A percentile compares a stretch with the other conserved stretches of the same genome.
These are phyloP conservation scores for Sinodicranocentrus sp. DNA, from an alignment of 2,888 invertebrate genomes.

Conservation along the genomic window DNA sequence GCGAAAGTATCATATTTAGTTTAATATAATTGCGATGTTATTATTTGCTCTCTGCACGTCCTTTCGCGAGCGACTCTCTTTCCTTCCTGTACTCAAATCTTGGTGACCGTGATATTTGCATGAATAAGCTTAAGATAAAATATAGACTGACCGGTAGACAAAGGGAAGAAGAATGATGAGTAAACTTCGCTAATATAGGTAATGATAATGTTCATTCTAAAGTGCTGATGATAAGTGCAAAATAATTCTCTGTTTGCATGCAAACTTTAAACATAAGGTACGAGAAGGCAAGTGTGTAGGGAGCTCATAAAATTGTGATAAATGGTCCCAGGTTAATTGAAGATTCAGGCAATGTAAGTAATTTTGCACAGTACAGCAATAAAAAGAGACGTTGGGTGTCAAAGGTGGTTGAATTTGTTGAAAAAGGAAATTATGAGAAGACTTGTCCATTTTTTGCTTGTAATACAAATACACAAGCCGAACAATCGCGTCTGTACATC, in stretches of 20 bases:
- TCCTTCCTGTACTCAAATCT: slow-evolving; percentile 39
- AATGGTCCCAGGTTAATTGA: slow-evolving; percentile 24
- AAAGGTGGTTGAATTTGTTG: background rate
- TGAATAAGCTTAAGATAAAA: slow-evolving; percentile 15
- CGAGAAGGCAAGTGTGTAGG: background rate
- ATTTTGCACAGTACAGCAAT: background rate
- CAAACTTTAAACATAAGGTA: background rate
- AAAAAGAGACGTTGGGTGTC: slow-evolving; percentile 1
- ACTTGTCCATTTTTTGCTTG: background rate
- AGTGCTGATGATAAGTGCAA: slow-evolving; percentile 3
- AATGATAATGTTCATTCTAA: background rate
- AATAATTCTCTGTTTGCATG: slow-evolving; percentile 12
- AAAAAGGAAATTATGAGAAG: slow-evolving; percentile 18
- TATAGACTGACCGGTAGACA: slow-evolving; percentile 10
- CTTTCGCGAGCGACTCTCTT: slow-evolving; percentile 27
- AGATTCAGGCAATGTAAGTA: background rate
- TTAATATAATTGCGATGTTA: background rate
- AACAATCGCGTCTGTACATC: background rate
- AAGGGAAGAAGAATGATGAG: background rate
- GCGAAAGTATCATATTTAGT: background rate
- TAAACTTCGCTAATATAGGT: background rate
- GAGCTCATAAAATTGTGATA: background rate
- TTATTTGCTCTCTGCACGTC: background rate
- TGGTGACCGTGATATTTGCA: slow-evolving; percentile 57
- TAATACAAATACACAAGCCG: background rate